phyloP scores from a whole-genome alignment of 2,797 vertebrate genomes.

The Sebastiscus tertius region DNA sequence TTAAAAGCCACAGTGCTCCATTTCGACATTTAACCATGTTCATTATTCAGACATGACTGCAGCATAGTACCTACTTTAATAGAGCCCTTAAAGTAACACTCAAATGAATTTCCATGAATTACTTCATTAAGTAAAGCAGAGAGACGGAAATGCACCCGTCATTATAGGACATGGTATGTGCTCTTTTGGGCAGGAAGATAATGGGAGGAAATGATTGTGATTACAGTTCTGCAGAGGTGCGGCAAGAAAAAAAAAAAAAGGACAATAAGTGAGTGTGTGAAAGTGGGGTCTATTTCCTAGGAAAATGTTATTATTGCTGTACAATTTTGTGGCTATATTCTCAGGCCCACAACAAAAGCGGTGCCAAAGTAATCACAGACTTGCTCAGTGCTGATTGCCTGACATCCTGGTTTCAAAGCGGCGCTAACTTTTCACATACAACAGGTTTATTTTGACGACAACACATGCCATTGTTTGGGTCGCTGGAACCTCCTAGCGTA shows the following conservation, averaged over 20 bases:
- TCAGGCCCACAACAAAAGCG: conserved; percentile 41
- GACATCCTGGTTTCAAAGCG: conserved; percentile 67
- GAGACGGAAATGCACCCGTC: conserved; percentile 53
- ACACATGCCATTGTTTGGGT: conserved; percentile 33
- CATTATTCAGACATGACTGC: conserved; percentile 43
- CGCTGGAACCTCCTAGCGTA: conserved; percentile 34
- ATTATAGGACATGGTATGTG: conserved; percentile 57
- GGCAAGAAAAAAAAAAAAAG: conserved; percentile 4
- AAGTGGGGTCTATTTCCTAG: conserved; percentile 36
- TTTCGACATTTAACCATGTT: conserved; percentile 29
- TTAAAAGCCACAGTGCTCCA: conserved; percentile 23
- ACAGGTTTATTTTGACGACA: conserved; percentile 66
- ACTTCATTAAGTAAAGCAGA: conserved; percentile 60
- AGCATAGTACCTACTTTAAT: conserved; percentile 60
- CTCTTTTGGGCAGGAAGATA: conserved; percentile 73
- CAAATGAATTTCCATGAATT: conserved; percentile 61
- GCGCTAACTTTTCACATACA: conserved; percentile 46
- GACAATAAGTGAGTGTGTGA: conserved; percentile 48
- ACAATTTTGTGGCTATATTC: conserved; percentile 36
- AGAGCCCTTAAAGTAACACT: conserved; percentile 52
- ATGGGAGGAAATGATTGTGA: conserved; percentile 76
- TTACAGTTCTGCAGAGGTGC: conserved; percentile 61
- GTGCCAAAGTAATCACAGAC: conserved; percentile 49
- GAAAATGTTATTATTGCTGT: conserved; percentile 40
- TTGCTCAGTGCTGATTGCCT: conserved; percentile 47